Conservation (phyloP, 2,113 vertebrate genomes). For the Antechinus stuartii region DNA sequence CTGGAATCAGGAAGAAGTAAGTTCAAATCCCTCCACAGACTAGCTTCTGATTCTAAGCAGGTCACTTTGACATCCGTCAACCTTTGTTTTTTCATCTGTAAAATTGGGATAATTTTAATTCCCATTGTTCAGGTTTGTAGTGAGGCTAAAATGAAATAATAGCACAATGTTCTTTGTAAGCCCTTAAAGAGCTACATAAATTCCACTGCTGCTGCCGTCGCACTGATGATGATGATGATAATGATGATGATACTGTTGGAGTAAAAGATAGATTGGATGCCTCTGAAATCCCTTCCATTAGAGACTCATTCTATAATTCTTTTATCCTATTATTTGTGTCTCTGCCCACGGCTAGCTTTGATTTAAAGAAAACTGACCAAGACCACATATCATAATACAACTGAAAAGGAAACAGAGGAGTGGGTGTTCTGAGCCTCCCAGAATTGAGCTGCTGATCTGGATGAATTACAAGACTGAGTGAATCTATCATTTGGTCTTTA, state of each 20-base stretch:
- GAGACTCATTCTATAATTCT: background rate
- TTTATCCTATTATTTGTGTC: background rate
- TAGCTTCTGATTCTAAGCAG: too few relatives aligned
- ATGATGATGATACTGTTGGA: background rate
- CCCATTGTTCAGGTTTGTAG: background rate
- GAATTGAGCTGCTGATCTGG: background rate
- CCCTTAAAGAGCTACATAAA: background rate
- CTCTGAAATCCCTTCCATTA: background rate
- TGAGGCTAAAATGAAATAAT: background rate
- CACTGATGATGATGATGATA: background rate
- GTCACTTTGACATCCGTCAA: background rate
- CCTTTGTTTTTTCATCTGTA: background rate
- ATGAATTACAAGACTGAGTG: background rate
- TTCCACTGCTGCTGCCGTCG: too few relatives aligned
- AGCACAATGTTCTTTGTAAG: background rate
- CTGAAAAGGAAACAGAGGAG: background rate
- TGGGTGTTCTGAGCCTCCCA: background rate
- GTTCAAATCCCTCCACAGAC: too few relatives aligned
- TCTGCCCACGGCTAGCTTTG: background rate
- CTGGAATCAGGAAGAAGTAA: too few relatives aligned
- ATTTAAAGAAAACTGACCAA: background rate
- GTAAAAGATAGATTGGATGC: background rate
- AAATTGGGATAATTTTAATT: background rate
- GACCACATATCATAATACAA: background rate
- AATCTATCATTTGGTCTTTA: too few relatives aligned